Conservation (phyloP, 92 coral and sea anemone species). For the Bergia puertoricense region DNA sequence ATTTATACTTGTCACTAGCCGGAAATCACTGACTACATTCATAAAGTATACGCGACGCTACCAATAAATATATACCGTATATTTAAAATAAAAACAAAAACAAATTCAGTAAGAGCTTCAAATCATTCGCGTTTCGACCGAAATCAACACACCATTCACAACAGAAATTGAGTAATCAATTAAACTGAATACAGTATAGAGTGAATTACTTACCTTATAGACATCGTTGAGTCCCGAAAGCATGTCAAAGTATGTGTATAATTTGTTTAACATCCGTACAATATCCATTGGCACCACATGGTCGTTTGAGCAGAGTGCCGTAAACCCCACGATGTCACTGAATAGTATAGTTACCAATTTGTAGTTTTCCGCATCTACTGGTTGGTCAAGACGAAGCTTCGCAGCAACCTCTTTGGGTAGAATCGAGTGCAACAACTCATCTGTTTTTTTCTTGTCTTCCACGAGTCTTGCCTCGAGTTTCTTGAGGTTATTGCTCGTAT, state of each 20-base stretch:
- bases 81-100: not conserved
- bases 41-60: not conserved
- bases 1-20: not conserved
- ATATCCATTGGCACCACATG: slow-evolving; percentile 99
- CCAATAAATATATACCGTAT: not conserved
- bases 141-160: slow-evolving; percentile 2
- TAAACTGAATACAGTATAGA: not conserved
- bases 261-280: slow-evolving; percentile 90
- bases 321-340: slow-evolving; percentile 98
- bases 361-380: slow-evolving; percentile 96
- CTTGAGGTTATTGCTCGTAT: slow-evolving; percentile 93
- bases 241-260: slow-evolving; percentile 98
- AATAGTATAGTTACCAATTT: slow-evolving; percentile 92
- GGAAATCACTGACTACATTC: not conserved
- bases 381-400: slow-evolving; percentile 85
- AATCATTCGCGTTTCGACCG: not conserved
- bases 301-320: slow-evolving; percentile 96
- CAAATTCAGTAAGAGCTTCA: not conserved
- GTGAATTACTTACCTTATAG: slow-evolving; percentile 74
- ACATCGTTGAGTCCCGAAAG: slow-evolving; percentile 96
- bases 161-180: not conserved
- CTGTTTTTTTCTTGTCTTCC: slow-evolving; percentile 94
- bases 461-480: slow-evolving; percentile 87
- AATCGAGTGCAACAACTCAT: slow-evolving; percentile 91
- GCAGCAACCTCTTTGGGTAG: slow-evolving; percentile 97